Conservation (phyloP, 2,797 vertebrate genomes). For the Crenuchus spilurus region DNA sequence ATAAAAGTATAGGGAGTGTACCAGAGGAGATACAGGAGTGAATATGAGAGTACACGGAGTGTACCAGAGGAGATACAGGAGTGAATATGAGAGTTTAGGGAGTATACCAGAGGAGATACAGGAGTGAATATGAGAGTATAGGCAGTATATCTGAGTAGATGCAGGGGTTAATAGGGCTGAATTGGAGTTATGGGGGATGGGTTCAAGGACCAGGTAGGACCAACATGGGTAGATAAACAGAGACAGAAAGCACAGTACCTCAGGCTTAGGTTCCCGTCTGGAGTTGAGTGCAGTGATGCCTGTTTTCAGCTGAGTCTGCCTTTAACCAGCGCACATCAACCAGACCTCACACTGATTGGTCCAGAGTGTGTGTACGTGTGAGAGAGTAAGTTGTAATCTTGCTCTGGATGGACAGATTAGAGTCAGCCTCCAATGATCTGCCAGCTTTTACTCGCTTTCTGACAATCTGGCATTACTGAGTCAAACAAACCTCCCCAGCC, state of each 20-base stretch:
- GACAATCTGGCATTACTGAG: constrained; percentile 28
- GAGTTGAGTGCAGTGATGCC: constrained; percentile 4
- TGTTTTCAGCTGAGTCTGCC: neutral
- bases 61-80: neutral
- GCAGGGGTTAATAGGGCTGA: neutral
- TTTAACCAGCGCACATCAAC: constrained; percentile 11
- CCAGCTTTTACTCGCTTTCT: constrained; percentile 20
- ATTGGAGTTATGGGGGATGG: neutral
- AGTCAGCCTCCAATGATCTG: constrained; percentile 27
- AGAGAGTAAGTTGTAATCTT: constrained; percentile 30
- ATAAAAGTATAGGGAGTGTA: neutral
- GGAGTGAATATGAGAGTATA: neutral
- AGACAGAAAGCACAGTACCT: constrained; percentile 27
- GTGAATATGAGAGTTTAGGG: neutral
- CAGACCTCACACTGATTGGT: constrained; percentile 23
- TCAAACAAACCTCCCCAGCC: neutral
- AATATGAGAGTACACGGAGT: neutral
- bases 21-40: neutral
- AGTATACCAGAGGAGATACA: neutral
- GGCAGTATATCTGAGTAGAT: neutral
- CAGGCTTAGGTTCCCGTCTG: constrained; percentile 6
- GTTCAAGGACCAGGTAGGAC: neutral
- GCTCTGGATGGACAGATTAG: constrained; percentile 43
- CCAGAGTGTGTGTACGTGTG: constrained; percentile 16
- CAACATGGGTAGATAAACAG: neutral